phyloP scores from a whole-genome alignment of 1,140 invertebrate genomes.

The Papilio polyxenes region DNA sequence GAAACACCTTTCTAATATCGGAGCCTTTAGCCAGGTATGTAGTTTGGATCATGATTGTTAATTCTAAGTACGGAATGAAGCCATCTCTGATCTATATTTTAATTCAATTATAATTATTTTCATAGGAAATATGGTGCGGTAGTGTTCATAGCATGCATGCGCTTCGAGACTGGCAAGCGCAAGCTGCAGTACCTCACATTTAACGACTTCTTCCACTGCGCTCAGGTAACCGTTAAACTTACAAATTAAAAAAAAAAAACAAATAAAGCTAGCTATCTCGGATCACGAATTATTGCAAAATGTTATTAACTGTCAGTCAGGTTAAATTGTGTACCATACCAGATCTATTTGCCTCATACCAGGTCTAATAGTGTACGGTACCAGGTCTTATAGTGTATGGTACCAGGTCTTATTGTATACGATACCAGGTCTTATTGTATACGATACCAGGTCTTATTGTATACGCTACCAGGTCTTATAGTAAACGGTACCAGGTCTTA shows the following conservation, averaged over 20 bases:
- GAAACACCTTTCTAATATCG: conserved; percentile 90
- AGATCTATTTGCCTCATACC: too few species aligned
- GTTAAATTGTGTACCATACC: too few species aligned
- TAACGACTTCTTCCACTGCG: conserved; percentile 92
- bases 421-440: neutral
- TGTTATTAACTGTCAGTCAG: too few species aligned
- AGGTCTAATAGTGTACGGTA: neutral
- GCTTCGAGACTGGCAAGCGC: conserved; percentile 96
- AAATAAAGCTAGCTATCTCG: too few species aligned
- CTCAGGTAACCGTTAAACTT: conserved; percentile 79
- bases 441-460: too few species aligned
- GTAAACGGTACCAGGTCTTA: neutral
- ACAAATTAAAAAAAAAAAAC: too few species aligned
- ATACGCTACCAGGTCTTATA: too few species aligned
- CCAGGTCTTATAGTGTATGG: neutral
- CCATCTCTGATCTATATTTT: neutral
- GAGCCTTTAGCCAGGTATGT: conserved; percentile 91
- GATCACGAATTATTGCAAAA: too few species aligned
- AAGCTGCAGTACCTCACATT: conserved; percentile 94
- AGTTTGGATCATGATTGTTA: too few species aligned
- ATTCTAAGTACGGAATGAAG: too few species aligned
- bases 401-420: neutral
- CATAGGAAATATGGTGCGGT: conserved; percentile 94
- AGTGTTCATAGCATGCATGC: conserved; percentile 94
- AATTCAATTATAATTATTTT: conserved; percentile 42